A percentile compares a stretch with the other conserved stretches of the same genome.
Evolutionary conservation across 2,888 invertebrate genomes (phyloP).

Genomic region (Aleiodes alternator): DNA sequence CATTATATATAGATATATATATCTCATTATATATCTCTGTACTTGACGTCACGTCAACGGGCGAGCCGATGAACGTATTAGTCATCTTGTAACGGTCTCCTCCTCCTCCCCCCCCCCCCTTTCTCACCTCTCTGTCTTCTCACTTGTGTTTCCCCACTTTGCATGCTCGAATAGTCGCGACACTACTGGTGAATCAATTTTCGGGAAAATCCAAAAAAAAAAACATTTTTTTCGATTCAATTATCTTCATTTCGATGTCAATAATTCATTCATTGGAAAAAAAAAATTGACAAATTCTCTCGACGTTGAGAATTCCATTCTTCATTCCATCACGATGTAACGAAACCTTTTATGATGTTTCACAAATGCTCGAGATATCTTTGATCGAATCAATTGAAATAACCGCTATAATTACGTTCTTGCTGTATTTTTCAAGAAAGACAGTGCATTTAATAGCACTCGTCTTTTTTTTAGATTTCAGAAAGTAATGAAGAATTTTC

Average conservation of each 20-base stretch:
- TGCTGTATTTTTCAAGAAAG: slow-evolving; percentile 14
- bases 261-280: not conserved
- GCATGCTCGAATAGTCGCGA: too few species aligned
- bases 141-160: too few species aligned
- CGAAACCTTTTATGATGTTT: not conserved
- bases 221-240: not conserved
- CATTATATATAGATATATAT: slow-evolving; percentile 35
- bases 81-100: slow-evolving; percentile 69
- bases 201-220: not conserved
- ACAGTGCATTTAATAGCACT: not conserved
- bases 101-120: slow-evolving; percentile 14
- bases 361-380: not conserved
- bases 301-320: not conserved
- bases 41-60: slow-evolving; percentile 66
- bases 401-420: slow-evolving; percentile 22
- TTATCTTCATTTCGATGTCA: not conserved
- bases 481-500: too few species aligned
- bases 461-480: not conserved
- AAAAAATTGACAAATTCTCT: not conserved
- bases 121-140: too few species aligned
- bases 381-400: slow-evolving; percentile 10
- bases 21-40: slow-evolving; percentile 31
- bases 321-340: slow-evolving; percentile 30
- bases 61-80: slow-evolving; percentile 71
- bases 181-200: too few species aligned